Evolutionary conservation across 1,140 invertebrate genomes (phyloP).

Genomic region (Thaumatotibia leucotreta): DNA sequence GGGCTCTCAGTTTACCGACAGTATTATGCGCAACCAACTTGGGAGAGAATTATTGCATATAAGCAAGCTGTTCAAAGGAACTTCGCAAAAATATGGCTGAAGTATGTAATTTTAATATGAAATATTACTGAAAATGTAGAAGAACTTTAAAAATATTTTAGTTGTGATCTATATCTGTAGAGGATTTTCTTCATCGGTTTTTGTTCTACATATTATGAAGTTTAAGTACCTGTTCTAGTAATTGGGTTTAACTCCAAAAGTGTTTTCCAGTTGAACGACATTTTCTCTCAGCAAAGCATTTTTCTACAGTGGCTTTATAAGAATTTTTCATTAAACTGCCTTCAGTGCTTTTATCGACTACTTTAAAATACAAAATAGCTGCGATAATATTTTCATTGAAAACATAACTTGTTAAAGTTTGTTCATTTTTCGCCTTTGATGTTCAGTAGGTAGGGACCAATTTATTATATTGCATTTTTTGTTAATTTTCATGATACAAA

Average conservation of each 20-base stretch:
- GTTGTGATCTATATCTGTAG: neutral
- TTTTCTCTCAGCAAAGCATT: no score
- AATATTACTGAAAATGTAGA: conserved; percentile 2
- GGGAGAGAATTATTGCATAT: conserved; percentile 7
- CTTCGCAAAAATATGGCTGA: neutral
- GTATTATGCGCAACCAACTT: neutral
- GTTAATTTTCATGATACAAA: no score
- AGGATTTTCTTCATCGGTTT: neutral
- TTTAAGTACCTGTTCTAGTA: no score
- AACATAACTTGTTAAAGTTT: no score
- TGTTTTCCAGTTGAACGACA: no score
- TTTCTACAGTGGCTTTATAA: neutral
- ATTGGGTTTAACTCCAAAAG: no score
- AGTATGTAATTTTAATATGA: neutral
- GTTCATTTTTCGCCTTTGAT: no score
- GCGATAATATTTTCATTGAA: no score
- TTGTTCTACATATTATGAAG: neutral
- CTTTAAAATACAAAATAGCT: neutral
- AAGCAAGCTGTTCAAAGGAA: conserved; percentile 1
- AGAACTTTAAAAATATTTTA: neutral
- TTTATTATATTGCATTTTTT: no score
- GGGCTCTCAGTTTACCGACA: neutral
- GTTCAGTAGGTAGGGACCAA: no score
- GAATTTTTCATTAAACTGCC: neutral
- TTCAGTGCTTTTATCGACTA: neutral